Evolutionary conservation across 2,113 vertebrate species (phyloP), one percentile per base, ranked within the genome.

Genomic region (Empidonax traillii): DNA sequence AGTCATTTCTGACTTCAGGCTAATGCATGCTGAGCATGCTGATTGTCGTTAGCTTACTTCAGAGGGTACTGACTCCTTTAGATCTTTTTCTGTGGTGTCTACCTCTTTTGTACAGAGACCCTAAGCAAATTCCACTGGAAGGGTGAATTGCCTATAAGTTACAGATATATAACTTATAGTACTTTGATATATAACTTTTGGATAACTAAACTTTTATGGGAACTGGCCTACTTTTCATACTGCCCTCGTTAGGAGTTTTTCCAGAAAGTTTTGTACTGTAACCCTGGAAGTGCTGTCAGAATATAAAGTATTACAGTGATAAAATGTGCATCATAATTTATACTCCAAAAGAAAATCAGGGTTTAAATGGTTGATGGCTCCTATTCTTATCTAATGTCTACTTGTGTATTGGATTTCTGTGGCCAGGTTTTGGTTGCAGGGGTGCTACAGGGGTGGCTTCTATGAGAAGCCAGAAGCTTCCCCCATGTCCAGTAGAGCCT

Each of bases 1-100:
- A 96, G 90, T 86, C 10, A 92, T 92, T 95, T 90, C 55, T 94
- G 71, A 80, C 92, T 95, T 89, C 19, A 95, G 85, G 85, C 49
- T 90, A 66, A 58, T 88, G 51, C 92, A 85, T 80, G 85, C 85
- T 93, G 78, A 94, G 90, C 81, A 82, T 95, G 51, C 58, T 94
- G 92, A 97, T 88, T 93, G 62, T 76, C 24, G 0, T 83, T 73
- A 68, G 30, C 75, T 76, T 84, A 90, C 82, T 96, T 97, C 94
- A 95, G 85, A 96, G 43, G 18, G 12, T 56, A 85, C 49, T 2
- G 10, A 27, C 25, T 83, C 46, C 71, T 88, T 97, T 58, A 95
- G 90, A 95, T 96, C 95, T 95, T 80, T 90, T 58, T 80, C 58
- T 87, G 71, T 43, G 41, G 44, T 73, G 30, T 52, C 74, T 91